phyloP scores from a whole-genome alignment of 1,140 invertebrate species.

The Penaeus chinensis region DNA sequence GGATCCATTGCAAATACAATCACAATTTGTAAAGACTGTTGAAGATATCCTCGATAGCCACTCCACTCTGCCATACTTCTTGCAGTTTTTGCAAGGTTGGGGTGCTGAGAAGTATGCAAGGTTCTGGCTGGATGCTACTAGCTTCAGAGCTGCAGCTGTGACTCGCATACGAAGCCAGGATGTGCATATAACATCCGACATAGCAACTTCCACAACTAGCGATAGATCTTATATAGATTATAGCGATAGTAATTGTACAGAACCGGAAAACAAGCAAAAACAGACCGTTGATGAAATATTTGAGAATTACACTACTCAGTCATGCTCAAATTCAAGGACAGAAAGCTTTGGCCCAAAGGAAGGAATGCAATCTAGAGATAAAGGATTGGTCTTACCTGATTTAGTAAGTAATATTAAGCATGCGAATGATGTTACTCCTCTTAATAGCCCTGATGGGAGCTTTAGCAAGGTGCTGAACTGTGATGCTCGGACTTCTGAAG shows the following conservation, averaged over 20 bases:
- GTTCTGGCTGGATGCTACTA: constrained; percentile 48
- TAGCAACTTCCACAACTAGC: background rate
- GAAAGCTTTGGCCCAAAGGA: background rate
- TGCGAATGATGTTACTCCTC: constrained; percentile 47
- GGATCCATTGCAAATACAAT: constrained; percentile 36
- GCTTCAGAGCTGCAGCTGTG: constrained; percentile 30
- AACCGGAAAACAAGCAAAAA: no score
- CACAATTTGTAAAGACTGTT: constrained; percentile 54
- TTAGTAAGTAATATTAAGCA: constrained; percentile 47
- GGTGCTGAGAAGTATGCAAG: constrained; percentile 44
- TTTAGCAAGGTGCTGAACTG: constrained; percentile 18
- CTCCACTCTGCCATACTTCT: constrained; percentile 52
- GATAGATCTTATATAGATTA: background rate
- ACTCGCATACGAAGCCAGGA: background rate
- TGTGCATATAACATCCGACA: no score
- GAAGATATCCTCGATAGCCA: constrained; percentile 44
- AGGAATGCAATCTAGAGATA: background rate
- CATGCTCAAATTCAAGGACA: background rate
- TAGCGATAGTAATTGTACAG: no score
- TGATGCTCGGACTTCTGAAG: background rate
- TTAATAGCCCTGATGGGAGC: constrained; percentile 36
- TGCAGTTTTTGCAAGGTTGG: constrained; percentile 52
- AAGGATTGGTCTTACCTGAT: constrained; percentile 40
- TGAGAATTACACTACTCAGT: constrained; percentile 1
- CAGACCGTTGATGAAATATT: background rate